A percentile compares a stretch with the other conserved stretches of the same genome.
phyloP scores from a whole-genome alignment of 2,113 vertebrate species.

The Rafetus swinhoei region DNA sequence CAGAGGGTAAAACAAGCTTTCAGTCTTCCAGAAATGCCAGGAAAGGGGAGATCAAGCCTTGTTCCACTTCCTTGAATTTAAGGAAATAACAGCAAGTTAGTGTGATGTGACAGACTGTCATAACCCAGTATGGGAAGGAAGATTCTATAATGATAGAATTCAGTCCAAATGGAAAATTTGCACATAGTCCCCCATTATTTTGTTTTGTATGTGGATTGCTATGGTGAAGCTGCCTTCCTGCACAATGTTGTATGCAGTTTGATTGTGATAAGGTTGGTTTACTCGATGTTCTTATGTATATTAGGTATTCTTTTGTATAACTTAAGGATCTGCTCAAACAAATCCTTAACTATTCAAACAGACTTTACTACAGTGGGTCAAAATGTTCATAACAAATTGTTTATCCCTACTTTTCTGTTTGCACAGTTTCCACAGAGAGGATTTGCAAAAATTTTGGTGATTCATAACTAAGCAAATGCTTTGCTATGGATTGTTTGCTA shows the following conservation, averaged over 20 bases:
- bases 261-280: neutral
- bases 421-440: neutral
- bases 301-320: neutral
- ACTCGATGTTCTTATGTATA: neutral
- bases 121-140: neutral
- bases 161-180: neutral
- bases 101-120: neutral
- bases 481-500: neutral
- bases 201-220: neutral
- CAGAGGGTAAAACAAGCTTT: rapidly evolving
- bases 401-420: neutral
- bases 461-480: neutral
- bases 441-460: neutral
- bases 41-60: rapidly evolving
- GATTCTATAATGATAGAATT: neutral
- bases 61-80: neutral
- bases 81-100: neutral
- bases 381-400: neutral
- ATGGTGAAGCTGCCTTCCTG: neutral
- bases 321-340: neutral
- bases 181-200: neutral
- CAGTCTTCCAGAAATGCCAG: neutral
- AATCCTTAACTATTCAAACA: neutral
- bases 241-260: neutral
- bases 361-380: neutral